Conservation (phyloP, 2,888 invertebrate genomes). For the Cenopis cana region DNA sequence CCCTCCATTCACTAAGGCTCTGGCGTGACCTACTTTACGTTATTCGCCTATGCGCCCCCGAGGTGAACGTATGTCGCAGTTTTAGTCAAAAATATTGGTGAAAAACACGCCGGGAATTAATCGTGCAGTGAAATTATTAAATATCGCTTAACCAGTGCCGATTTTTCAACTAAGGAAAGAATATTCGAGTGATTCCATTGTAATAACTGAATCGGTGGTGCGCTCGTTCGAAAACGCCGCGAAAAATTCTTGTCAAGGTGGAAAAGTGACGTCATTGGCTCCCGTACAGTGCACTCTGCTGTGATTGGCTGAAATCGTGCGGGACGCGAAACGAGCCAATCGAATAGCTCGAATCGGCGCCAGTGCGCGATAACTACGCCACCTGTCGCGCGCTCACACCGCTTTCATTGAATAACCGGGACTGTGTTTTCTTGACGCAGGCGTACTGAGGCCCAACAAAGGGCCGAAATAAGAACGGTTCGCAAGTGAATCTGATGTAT, state of each 20-base stretch:
- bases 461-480: constrained; percentile 83
- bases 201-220: constrained; percentile 52
- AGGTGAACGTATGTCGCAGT: constrained; percentile 29
- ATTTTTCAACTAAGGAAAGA: not conserved
- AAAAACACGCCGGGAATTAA: constrained; percentile 8
- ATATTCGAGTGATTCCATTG: constrained; percentile 16
- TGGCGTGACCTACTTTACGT: constrained; percentile 74
- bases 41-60: constrained; percentile 50
- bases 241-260: constrained; percentile 51
- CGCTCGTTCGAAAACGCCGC: constrained; percentile 67
- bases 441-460: constrained; percentile 84
- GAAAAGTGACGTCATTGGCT: constrained; percentile 63
- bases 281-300: constrained; percentile 51
- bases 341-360: constrained; percentile 50
- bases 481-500: constrained; percentile 87
- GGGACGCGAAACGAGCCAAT: constrained; percentile 61
- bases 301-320: constrained; percentile 63
- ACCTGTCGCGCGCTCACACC: constrained; percentile 76
- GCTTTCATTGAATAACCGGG: constrained; percentile 82
- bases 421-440: constrained; percentile 80
- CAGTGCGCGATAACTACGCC: constrained; percentile 74
- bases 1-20: constrained; percentile 80
- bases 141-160: not conserved
- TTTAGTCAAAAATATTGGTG: constrained; percentile 7
- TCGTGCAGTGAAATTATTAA: not conserved